These are phyloP conservation scores for Apogon talboti DNA, from an alignment of 2,797 vertebrate species.

Conservation along the genomic window DNA sequence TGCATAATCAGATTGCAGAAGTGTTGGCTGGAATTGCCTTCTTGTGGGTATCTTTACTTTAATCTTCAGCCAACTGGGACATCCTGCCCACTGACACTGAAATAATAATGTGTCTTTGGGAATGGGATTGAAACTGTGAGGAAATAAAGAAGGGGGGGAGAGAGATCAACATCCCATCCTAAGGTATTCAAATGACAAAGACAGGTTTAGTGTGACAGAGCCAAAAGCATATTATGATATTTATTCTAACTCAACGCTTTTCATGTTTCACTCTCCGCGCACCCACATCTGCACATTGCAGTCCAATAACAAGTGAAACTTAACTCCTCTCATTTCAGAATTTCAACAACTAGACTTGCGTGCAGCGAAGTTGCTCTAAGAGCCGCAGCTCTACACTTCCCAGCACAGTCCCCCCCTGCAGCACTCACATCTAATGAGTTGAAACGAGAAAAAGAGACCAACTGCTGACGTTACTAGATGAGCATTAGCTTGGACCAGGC, in stretches of 20 bases:
- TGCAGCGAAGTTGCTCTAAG: slow-evolving; percentile 10
- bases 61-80: slow-evolving; percentile 58
- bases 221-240: slow-evolving; percentile 61
- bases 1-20: slow-evolving; percentile 33
- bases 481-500: slow-evolving; percentile 77
- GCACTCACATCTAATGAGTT: slow-evolving; percentile 69
- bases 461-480: slow-evolving; percentile 65
- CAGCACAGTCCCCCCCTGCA: slow-evolving; percentile 24
- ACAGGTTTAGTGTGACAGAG: slow-evolving; percentile 66
- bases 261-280: slow-evolving; percentile 49
- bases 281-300: slow-evolving; percentile 16
- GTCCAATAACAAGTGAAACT: slow-evolving; percentile 27
- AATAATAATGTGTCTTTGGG: slow-evolving; percentile 49
- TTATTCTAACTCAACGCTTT: slow-evolving; percentile 63
- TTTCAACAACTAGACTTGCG: slow-evolving; percentile 20
- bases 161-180: slow-evolving; percentile 46
- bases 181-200: slow-evolving; percentile 55
- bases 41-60: slow-evolving; percentile 56
- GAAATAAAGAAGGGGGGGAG: slow-evolving; percentile 12
- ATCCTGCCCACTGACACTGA: slow-evolving; percentile 44
- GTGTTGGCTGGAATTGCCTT: slow-evolving; percentile 31
- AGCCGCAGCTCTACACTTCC: slow-evolving; percentile 30
- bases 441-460: slow-evolving; percentile 55
- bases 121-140: slow-evolving; percentile 53
- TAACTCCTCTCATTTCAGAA: slow-evolving; percentile 22